phyloP scores from a whole-genome alignment of 1,140 invertebrate species.

The Pseudachorutes palmiensis region DNA sequence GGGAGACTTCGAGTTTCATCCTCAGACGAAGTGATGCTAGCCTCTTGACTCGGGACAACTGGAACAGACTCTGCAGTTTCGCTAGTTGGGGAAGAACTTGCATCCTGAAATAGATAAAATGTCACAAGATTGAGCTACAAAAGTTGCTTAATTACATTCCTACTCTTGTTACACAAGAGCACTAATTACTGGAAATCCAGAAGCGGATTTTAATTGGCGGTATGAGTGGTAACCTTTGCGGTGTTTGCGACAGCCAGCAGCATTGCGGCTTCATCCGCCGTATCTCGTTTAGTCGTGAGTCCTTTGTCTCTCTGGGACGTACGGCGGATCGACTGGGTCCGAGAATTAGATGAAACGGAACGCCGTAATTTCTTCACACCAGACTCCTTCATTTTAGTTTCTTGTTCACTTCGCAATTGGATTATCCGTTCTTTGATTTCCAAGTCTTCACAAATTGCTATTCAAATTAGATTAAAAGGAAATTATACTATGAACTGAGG shows the following conservation, averaged over 20 bases:
- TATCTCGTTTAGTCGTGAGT: conserved; percentile 88
- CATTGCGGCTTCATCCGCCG: conserved; percentile 71
- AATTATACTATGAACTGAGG: background rate
- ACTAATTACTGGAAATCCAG: too few species aligned
- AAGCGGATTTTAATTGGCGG: background rate
- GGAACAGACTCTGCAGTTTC: conserved; percentile 16
- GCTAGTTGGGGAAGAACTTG: conserved; percentile 31
- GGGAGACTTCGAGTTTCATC: conserved; percentile 22
- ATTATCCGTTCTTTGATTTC: conserved; percentile 84
- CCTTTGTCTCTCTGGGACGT: conserved; percentile 92
- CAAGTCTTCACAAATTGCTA: conserved; percentile 92
- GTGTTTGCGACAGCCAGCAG: conserved; percentile 37
- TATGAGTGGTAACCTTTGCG: background rate
- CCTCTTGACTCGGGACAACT: background rate
- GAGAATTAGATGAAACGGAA: conserved; percentile 46
- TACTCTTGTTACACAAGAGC: too few species aligned
- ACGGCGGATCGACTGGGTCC: conserved; percentile 78
- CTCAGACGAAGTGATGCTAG: conserved; percentile 17
- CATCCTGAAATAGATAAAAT: conserved; percentile 20
- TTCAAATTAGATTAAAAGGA: conserved; percentile 3
- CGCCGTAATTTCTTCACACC: conserved; percentile 49
- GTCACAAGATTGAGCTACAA: background rate
- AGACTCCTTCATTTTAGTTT: conserved; percentile 61
- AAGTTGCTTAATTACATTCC: too few species aligned
- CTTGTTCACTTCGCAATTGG: conserved; percentile 80